A percentile compares a stretch with the other conserved stretches of the same genome.
phyloP scores from a whole-genome alignment of 2,888 invertebrate species.

The Stramonita haemastoma region DNA sequence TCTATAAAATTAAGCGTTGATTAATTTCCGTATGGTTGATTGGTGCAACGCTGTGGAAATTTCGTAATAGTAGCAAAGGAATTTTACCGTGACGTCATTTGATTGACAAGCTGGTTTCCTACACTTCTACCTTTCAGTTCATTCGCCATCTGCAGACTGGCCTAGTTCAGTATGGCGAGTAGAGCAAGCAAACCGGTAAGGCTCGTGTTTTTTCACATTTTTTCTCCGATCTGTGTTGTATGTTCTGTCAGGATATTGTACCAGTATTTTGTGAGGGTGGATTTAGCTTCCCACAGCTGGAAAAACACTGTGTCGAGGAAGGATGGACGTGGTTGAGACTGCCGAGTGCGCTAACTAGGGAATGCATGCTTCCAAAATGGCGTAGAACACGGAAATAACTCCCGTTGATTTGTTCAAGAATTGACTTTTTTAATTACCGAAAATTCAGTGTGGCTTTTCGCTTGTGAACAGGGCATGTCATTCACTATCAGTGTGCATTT shows the following conservation, averaged over 20 bases:
- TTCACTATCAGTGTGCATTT: neutral
- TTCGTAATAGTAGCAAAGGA: constrained; percentile 39
- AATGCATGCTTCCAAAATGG: constrained; percentile 45
- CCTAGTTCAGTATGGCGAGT: constrained; percentile 49
- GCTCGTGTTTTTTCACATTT: neutral
- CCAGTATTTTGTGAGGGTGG: neutral
- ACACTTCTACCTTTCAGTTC: constrained; percentile 38
- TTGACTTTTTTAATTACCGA: neutral
- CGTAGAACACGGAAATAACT: constrained; percentile 38
- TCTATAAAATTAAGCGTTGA: neutral
- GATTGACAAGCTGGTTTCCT: constrained; percentile 53
- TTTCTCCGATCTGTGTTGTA: neutral
- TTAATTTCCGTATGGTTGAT: neutral
- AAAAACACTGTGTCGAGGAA: neutral
- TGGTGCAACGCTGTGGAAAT: constrained; percentile 1
- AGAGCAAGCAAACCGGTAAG: constrained; percentile 60
- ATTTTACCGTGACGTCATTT: constrained; percentile 57
- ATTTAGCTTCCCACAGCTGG: neutral
- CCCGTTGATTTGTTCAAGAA: neutral
- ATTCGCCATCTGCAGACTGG: constrained; percentile 27
- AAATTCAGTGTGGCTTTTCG: neutral
- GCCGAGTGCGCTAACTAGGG: neutral
- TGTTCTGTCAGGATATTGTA: neutral
- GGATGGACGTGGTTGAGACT: neutral
- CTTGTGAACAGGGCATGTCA: neutral